Evolutionary conservation across 2,113 vertebrate species (phyloP), one percentile per base, ranked within the genome.

Genomic region (Nerophis ophidion): DNA sequence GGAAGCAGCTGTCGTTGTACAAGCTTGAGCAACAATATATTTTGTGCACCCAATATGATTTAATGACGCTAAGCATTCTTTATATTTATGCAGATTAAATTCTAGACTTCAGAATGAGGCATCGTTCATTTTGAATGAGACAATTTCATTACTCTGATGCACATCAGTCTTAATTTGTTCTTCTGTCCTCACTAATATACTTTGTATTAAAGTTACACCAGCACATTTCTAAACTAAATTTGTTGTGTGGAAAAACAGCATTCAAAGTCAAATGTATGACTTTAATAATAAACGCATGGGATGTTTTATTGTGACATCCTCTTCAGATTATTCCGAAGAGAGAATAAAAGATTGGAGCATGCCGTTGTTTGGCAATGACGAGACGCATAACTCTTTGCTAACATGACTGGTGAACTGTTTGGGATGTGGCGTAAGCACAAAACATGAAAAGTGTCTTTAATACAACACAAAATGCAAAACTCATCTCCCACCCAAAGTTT

Each of bases 261-360:
- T 59, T 48, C 63, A 77, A 77, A 76, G 65, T 63, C 49, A 72
- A 77, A 75, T 68, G 60, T 70, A 77, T 4, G 61, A 72, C 54
- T 66, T 46, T 55, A 62, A 74, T 77, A 70, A 81, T 63, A 71
- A 76, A 40, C 61, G 49, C 65, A 57, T 6, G 10, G 55, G 5
- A 4, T 52, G 48, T 75, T 76, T 78, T 65, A 83, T 74, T 76
- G 74, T 61, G 35, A 48, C 59, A 55, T 48, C 49, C 16, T 58
- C 42, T 60, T 69, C 7, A 38, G 49, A 67, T 74, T 59, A 54
- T 75, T 68, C 36, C 52, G 58, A 45, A 61, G 9, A 5, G 17
- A 34, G 44, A 60, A 14, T 11, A 42, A 40, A 65, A n/a, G 8
- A 51, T 26, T 5, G 11, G 1, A 1, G 11, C 17, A 3, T 11